A percentile compares a stretch with the other conserved stretches of the same genome.
phyloP scores from a whole-genome alignment of 2,113 vertebrate species.

The Microcebus lehilahytsara region DNA sequence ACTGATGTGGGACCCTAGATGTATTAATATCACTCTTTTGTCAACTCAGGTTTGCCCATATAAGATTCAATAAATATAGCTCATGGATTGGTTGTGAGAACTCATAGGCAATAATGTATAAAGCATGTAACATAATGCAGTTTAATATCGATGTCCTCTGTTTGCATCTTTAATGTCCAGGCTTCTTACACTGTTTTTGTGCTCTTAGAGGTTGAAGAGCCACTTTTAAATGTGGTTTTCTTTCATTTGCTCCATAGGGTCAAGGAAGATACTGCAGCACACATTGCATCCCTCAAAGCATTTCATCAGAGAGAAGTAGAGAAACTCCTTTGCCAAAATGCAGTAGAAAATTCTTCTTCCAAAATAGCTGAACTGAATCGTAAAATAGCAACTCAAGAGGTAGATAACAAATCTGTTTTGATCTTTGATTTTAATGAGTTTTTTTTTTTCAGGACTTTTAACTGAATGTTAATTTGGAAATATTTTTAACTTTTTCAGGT shows the following conservation, averaged over 20 bases:
- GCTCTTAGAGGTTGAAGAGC: background rate
- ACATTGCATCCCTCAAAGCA: slow-evolving; percentile 85
- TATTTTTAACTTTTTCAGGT: slow-evolving; percentile 35
- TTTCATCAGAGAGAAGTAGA: slow-evolving; percentile 89
- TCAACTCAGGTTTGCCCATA: background rate
- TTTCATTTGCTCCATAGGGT: slow-evolving; percentile 80
- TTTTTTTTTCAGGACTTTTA: background rate
- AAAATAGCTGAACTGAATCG: slow-evolving; percentile 90
- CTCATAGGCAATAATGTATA: background rate
- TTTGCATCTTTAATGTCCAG: background rate
- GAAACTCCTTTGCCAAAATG: slow-evolving; percentile 86
- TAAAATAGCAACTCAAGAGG: slow-evolving; percentile 90
- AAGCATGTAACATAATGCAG: background rate
- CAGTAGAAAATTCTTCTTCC: slow-evolving; percentile 91
- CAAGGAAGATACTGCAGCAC: slow-evolving; percentile 83
- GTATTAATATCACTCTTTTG: background rate
- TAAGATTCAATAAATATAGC: background rate
- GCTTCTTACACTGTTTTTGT: background rate
- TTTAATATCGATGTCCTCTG: background rate
- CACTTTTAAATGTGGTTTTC: background rate
- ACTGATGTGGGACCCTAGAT: background rate
- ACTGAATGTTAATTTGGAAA: slow-evolving; percentile 14
- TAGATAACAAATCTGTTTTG: slow-evolving; percentile 64
- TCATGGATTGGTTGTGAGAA: background rate
- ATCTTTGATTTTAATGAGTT: background rate